Percentiles rank a stretch among this genome's conserved stretches.
These are phyloP conservation scores for Channa maculata DNA, from an alignment of 2,113 vertebrate species.

Conservation along the genomic window DNA sequence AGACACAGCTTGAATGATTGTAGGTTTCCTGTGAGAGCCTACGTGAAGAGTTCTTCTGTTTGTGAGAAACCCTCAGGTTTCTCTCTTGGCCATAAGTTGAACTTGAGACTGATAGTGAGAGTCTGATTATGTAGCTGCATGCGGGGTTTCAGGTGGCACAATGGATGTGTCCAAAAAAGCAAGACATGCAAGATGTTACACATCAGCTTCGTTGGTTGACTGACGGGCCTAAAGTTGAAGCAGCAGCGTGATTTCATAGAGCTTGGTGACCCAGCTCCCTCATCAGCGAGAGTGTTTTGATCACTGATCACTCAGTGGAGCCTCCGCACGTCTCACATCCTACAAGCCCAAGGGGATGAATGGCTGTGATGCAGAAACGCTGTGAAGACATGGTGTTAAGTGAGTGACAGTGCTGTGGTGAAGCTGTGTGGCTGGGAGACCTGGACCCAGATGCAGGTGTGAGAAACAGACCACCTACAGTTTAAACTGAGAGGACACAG, in stretches of 20 bases:
- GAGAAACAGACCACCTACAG: slow-evolving; percentile 69
- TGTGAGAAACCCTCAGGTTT: slow-evolving; percentile 34
- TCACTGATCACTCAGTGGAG: slow-evolving; percentile 56
- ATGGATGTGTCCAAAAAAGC: slow-evolving; percentile 21
- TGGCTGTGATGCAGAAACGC: slow-evolving; percentile 60
- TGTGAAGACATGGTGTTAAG: slow-evolving; percentile 82
- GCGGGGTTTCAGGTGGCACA: slow-evolving; percentile 41
- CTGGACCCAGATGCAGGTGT: slow-evolving; percentile 65
- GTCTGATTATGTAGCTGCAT: slow-evolving; percentile 49
- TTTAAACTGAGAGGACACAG: slow-evolving; percentile 28
- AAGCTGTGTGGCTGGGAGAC: slow-evolving; percentile 80
- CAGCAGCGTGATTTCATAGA: slow-evolving; percentile 14
- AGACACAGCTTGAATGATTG: slow-evolving; percentile 51
- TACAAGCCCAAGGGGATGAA: slow-evolving; percentile 33
- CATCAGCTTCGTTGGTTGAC: slow-evolving; percentile 59
- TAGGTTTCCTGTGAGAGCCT: slow-evolving; percentile 40
- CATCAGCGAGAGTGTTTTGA: slow-evolving; percentile 59
- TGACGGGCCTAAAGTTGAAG: slow-evolving; percentile 15
- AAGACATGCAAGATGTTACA: slow-evolving; percentile 40
- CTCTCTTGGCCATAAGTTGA: slow-evolving; percentile 45
- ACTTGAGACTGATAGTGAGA: slow-evolving; percentile 36
- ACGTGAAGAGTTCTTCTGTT: slow-evolving; percentile 48
- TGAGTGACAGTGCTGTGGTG: slow-evolving; percentile 77
- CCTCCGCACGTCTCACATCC: slow-evolving; percentile 47
- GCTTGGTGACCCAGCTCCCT: slow-evolving; percentile 45